Percentiles rank a stretch among this genome's conserved stretches.
Conservation (phyloP, 1,140 invertebrate genomes). For the Hycleus cichorii region DNA sequence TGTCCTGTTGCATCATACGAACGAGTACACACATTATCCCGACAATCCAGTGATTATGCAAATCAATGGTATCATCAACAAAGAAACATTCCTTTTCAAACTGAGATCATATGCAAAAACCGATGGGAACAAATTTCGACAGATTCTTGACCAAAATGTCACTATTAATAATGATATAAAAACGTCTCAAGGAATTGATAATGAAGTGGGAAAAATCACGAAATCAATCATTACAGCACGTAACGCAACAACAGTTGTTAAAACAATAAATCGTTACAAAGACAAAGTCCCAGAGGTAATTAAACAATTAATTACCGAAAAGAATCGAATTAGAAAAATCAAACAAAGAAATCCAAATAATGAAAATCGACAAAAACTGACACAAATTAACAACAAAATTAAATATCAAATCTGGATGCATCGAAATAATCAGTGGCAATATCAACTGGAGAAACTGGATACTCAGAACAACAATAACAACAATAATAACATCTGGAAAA, state of each 20-base stretch:
- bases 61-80: not conserved
- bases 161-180: not conserved
- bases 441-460: no score
- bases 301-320: not conserved
- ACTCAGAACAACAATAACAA: no score
- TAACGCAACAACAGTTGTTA: no score
- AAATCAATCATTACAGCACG: no score
- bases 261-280: no score
- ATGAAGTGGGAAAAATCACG: not conserved
- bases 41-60: not conserved
- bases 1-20: not conserved
- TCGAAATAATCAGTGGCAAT: no score
- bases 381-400: no score
- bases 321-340: not conserved
- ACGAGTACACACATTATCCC: not conserved
- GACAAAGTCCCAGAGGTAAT: no score
- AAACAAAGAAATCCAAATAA: not conserved
- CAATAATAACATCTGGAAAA: no score
- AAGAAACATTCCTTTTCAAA: not conserved
- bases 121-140: conserved; percentile 7
- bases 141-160: not conserved
- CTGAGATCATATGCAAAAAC: not conserved
- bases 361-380: not conserved
- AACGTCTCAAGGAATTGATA: not conserved
- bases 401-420: no score